Percentiles rank a stretch among this genome's conserved stretches.
Evolutionary conservation across 2,113 vertebrate genomes (phyloP).

Genomic region (Daboia siamensis): DNA sequence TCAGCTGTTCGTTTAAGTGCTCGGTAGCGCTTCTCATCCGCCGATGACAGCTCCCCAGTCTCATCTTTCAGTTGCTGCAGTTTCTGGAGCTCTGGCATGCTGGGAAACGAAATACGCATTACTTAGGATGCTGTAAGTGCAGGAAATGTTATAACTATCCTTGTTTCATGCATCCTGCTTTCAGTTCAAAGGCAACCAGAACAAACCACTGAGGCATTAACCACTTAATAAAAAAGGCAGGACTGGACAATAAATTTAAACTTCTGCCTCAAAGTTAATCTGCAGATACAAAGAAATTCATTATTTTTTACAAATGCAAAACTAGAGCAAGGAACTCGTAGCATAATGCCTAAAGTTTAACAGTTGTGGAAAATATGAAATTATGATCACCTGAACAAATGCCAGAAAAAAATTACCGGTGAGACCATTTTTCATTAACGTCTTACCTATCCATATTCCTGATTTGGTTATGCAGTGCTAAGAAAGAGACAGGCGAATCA

Average conservation of each 20-base stretch:
- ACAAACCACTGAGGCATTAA: not conserved
- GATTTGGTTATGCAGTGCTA: constrained; percentile 97
- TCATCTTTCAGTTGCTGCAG: constrained; percentile 98
- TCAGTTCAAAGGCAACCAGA: not conserved
- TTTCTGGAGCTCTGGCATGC: constrained; percentile 98
- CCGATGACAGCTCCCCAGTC: constrained; percentile 94
- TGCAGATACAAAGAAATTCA: not conserved
- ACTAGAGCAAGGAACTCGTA: not conserved
- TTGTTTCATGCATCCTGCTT: not conserved
- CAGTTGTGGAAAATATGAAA: not conserved
- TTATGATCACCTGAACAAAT: not conserved
- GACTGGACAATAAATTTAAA: not conserved
- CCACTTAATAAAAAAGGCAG: not conserved
- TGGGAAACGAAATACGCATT: constrained; percentile 45
- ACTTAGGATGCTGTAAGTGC: not conserved
- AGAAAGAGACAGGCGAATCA: constrained; percentile 94
- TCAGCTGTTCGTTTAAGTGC: constrained; percentile 94
- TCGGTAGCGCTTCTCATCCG: constrained; percentile 95
- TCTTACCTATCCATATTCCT: constrained; percentile 97
- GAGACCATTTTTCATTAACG: fast-evolving
- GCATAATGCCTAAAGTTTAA: not conserved
- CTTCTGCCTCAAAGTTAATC: not conserved
- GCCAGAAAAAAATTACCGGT: fast-evolving
- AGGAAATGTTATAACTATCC: not conserved
- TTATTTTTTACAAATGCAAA: not conserved